Conservation (phyloP, 1,140 invertebrate species). For the Spodoptera litura region DNA sequence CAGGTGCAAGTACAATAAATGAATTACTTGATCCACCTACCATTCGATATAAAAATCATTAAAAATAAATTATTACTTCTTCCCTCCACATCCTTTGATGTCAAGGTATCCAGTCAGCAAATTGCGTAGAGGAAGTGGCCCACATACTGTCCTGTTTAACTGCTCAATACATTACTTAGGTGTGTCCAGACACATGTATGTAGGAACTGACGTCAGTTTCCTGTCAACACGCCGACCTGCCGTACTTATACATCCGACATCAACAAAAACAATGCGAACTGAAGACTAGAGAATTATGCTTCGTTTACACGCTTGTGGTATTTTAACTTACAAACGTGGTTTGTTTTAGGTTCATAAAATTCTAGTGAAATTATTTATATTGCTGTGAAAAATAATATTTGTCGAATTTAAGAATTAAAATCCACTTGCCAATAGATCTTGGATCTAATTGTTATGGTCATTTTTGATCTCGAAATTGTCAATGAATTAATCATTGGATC, state of each 20-base stretch:
- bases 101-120: not conserved
- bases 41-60: not conserved
- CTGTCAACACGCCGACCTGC: slow-evolving; percentile 33
- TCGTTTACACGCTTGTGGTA: not conserved
- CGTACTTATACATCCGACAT: slow-evolving; percentile 38
- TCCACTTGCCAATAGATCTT: too few species aligned
- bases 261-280: slow-evolving; percentile 24
- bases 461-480: too few species aligned
- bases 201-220: slow-evolving; percentile 19
- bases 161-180: slow-evolving; percentile 18
- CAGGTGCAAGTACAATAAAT: too few species aligned
- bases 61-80: not conserved
- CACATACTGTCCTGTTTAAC: slow-evolving; percentile 24
- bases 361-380: too few species aligned
- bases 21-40: not conserved
- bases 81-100: not conserved
- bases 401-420: too few species aligned
- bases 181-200: slow-evolving; percentile 1
- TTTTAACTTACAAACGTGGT: not conserved
- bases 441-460: too few species aligned
- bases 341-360: too few species aligned
- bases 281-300: not conserved
- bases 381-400: too few species aligned
- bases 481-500: too few species aligned
- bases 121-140: slow-evolving; percentile 17